Evolutionary conservation across 2,888 invertebrate genomes (phyloP).

Genomic region (Xestia sexstrigata): DNA sequence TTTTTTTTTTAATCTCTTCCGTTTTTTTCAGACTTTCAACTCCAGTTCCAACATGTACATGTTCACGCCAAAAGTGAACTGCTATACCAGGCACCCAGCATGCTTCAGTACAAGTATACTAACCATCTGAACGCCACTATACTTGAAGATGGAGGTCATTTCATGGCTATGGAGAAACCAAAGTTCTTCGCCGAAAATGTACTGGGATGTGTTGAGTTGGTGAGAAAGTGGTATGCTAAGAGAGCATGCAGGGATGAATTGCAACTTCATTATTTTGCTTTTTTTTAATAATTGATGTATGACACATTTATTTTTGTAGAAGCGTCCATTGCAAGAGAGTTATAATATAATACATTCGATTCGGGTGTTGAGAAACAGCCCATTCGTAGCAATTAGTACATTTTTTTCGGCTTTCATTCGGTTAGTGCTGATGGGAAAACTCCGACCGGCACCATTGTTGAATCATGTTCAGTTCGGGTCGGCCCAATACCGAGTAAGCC

Average conservation of each 20-base stretch:
- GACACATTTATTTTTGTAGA: neutral
- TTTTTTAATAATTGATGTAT: neutral
- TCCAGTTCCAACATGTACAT: slow-evolving; percentile 92
- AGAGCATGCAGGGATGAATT: slow-evolving; percentile 7
- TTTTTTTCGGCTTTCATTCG: neutral
- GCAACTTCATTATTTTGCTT: neutral
- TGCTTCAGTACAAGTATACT: slow-evolving; percentile 83
- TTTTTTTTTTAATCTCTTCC: too few species aligned
- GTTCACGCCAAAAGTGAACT: slow-evolving; percentile 93
- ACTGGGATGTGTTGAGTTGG: slow-evolving; percentile 43
- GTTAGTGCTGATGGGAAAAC: neutral
- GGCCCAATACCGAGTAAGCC: too few species aligned
- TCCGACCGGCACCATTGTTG: neutral
- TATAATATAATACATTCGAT: neutral
- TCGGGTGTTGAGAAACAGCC: neutral
- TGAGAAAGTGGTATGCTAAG: slow-evolving; percentile 10
- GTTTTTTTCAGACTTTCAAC: slow-evolving; percentile 77
- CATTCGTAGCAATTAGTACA: too few species aligned
- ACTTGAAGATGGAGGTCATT: slow-evolving; percentile 89
- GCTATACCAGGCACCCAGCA: slow-evolving; percentile 76
- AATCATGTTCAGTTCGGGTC: neutral
- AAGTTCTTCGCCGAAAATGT: slow-evolving; percentile 92
- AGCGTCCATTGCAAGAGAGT: neutral
- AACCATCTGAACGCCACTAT: slow-evolving; percentile 71
- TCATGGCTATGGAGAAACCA: slow-evolving; percentile 94